phyloP scores from a whole-genome alignment of 2,113 vertebrate species.

The Climacteris rufus region DNA sequence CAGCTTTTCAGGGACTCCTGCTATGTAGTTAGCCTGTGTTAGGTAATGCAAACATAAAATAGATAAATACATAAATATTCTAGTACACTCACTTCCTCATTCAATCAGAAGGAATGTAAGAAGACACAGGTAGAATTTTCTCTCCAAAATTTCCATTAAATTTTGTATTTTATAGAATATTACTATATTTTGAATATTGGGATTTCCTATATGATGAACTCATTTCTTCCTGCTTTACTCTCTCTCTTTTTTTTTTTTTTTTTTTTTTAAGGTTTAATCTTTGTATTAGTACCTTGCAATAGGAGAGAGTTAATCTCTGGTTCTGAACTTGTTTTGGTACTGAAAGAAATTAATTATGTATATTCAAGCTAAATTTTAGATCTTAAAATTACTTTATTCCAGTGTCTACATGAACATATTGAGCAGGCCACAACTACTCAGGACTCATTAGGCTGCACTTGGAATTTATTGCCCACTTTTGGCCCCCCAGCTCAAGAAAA shows the following conservation, averaged over 20 bases:
- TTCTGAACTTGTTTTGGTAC: neutral
- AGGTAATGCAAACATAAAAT: neutral
- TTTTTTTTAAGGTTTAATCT: neutral
- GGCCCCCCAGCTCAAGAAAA: neutral
- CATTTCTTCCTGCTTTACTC: neutral
- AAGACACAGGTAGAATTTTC: neutral
- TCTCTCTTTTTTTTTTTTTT: neutral
- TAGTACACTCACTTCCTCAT: neutral
- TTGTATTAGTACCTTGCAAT: neutral
- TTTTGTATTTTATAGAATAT: neutral
- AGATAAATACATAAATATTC: neutral
- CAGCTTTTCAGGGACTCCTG: neutral
- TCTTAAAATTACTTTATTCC: neutral
- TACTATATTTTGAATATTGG: neutral
- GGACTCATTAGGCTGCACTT: neutral
- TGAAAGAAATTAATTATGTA: neutral
- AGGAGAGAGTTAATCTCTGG: neutral
- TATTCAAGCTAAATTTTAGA: neutral
- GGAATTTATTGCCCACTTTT: neutral
- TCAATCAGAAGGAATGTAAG: neutral
- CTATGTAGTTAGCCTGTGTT: neutral
- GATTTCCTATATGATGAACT: neutral
- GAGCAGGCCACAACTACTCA: neutral
- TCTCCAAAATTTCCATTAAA: neutral
- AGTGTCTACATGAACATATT: neutral